Evolutionary conservation across 2,113 vertebrate genomes (phyloP).

Genomic region (Charina bottae): DNA sequence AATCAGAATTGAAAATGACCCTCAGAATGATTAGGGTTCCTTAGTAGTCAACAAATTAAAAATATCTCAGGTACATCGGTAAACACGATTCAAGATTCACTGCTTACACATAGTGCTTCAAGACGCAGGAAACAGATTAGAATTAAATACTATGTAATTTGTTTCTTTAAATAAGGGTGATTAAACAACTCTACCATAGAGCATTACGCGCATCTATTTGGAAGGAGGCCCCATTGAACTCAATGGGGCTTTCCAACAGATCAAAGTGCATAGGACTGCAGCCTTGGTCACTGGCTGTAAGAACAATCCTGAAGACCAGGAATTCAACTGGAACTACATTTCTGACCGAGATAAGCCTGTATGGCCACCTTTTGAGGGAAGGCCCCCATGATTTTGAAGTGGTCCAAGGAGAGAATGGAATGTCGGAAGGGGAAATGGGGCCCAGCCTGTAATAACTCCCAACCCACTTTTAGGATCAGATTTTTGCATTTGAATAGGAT

Average conservation of each 20-base stretch:
- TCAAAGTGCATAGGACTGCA: neutral
- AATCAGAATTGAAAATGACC: neutral
- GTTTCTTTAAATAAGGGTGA: neutral
- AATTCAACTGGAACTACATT: neutral
- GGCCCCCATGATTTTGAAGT: neutral
- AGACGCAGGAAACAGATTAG: neutral
- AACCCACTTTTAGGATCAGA: neutral
- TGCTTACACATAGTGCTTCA: neutral
- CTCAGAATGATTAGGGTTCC: neutral
- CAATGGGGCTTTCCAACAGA: neutral
- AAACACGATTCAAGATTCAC: neutral
- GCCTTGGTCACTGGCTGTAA: neutral
- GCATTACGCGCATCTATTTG: neutral
- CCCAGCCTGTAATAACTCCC: neutral
- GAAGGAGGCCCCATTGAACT: neutral
- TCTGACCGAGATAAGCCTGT: neutral
- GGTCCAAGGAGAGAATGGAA: neutral
- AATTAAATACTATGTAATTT: neutral
- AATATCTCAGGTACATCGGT: neutral
- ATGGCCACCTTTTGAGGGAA: neutral
- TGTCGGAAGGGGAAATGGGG: neutral
- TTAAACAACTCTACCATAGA: neutral
- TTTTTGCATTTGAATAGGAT: neutral
- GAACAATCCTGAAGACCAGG: neutral
- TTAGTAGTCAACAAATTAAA: neutral